Conservation (phyloP, 2,113 vertebrate genomes). For the Pontoporia blainvillei region DNA sequence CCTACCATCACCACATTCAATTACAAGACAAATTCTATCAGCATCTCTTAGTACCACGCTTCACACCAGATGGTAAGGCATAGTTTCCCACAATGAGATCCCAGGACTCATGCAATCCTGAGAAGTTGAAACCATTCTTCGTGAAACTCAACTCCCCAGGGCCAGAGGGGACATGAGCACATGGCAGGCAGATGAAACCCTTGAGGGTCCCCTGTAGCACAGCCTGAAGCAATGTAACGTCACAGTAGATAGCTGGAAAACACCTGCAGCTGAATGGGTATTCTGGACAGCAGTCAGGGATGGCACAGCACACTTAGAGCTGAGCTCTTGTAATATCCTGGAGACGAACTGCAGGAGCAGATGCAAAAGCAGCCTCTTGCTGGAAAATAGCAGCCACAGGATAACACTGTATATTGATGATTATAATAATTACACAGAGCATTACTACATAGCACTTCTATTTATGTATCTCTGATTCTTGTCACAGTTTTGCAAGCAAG, state of each 20-base stretch:
- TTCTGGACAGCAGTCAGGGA: constrained; percentile 46
- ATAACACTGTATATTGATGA: not conserved
- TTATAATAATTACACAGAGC: constrained; percentile 17
- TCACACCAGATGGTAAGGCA: constrained; percentile 48
- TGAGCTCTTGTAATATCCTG: constrained; percentile 22
- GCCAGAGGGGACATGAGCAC: constrained; percentile 12
- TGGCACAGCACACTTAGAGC: constrained; percentile 49
- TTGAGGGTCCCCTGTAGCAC: constrained; percentile 47
- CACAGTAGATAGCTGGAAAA: constrained; percentile 54
- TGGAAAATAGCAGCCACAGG: not conserved
- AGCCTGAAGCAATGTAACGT: constrained; percentile 68
- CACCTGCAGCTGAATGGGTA: constrained; percentile 43
- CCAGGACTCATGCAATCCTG: constrained; percentile 16
- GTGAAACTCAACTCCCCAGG: constrained; percentile 54
- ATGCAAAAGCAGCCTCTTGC: not conserved
- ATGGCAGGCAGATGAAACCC: constrained; percentile 58
- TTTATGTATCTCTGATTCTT: not conserved
- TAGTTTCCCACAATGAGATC: constrained; percentile 26
- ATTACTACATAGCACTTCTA: not conserved
- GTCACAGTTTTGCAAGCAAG: not conserved
- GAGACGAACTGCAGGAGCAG: constrained; percentile 53
- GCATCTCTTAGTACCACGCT: constrained; percentile 21
- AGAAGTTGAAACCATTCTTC: constrained; percentile 45
- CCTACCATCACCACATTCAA: constrained; percentile 45
- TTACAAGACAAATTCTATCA: constrained; percentile 61